phyloP scores from a whole-genome alignment of 2,113 vertebrate genomes.

The Mastomys coucha region DNA sequence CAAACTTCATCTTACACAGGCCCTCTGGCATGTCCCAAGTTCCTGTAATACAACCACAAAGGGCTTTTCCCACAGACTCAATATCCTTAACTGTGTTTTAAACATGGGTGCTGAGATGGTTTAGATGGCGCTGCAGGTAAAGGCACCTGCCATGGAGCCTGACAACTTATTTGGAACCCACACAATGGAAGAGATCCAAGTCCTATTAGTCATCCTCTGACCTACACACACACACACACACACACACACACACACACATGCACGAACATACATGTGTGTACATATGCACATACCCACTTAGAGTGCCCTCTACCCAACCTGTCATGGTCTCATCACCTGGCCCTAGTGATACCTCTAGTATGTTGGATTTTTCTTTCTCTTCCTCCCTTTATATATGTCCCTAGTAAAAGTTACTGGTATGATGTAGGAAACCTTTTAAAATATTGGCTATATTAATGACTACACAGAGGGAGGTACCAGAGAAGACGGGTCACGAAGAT shows the following conservation, averaged over 20 bases:
- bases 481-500: not conserved
- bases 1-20: not conserved
- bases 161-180: not conserved
- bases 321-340: not conserved
- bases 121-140: not conserved
- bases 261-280: no score
- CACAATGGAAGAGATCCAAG: not conserved
- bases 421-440: not conserved
- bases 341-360: not conserved
- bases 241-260: not conserved
- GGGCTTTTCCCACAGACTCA: not conserved
- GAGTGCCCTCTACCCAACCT: not conserved
- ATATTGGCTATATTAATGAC: conserved; percentile 24
- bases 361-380: conserved; percentile 33
- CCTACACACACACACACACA: no score
- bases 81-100: not conserved
- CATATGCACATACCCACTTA: not conserved
- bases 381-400: not conserved
- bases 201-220: not conserved
- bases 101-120: not conserved
- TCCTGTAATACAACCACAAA: not conserved
- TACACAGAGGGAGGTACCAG: not conserved
- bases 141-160: not conserved
- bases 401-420: not conserved
- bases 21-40: not conserved